phyloP scores from a whole-genome alignment of 1,140 invertebrate genomes.

The Druon quercuslanigerum region DNA sequence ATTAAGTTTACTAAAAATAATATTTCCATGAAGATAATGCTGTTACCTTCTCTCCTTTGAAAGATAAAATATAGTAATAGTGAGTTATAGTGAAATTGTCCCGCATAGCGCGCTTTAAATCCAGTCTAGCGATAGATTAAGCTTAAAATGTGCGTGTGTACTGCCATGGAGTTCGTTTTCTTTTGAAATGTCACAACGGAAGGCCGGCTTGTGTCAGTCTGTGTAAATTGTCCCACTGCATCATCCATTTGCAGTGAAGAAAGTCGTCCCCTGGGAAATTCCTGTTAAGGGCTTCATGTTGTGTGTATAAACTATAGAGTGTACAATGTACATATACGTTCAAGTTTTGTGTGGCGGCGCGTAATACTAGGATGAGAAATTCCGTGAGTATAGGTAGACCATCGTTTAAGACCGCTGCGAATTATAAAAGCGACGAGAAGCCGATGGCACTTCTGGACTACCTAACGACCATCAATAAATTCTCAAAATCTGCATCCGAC shows the following conservation, averaged over 20 bases:
- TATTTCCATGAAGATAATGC: background rate
- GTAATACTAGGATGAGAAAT: conserved; percentile 20
- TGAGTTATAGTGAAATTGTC: background rate
- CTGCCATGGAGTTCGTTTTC: conserved; percentile 63
- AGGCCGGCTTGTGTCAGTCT: conserved; percentile 62
- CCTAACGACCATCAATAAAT: background rate
- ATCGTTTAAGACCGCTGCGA: conserved; percentile 9
- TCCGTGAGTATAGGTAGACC: conserved; percentile 22
- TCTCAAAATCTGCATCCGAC: conserved; percentile 1
- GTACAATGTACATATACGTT: conserved; percentile 33
- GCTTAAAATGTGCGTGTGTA: conserved; percentile 60
- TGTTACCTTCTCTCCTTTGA: background rate
- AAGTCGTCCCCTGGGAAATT: conserved; percentile 64
- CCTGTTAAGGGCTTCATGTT: conserved; percentile 61
- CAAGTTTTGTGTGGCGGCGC: conserved; percentile 21
- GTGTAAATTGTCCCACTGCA: conserved; percentile 59
- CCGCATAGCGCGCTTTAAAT: conserved; percentile 23
- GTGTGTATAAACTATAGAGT: background rate
- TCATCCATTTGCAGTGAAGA: conserved; percentile 56
- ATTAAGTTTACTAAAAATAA: too few relatives aligned
- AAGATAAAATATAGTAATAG: conserved; percentile 9
- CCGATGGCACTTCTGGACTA: background rate
- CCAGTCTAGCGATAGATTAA: conserved; percentile 36
- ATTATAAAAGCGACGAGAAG: background rate
- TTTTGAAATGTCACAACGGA: conserved; percentile 61